Conservation (phyloP, 2,797 vertebrate species). For the Argentina silus region DNA sequence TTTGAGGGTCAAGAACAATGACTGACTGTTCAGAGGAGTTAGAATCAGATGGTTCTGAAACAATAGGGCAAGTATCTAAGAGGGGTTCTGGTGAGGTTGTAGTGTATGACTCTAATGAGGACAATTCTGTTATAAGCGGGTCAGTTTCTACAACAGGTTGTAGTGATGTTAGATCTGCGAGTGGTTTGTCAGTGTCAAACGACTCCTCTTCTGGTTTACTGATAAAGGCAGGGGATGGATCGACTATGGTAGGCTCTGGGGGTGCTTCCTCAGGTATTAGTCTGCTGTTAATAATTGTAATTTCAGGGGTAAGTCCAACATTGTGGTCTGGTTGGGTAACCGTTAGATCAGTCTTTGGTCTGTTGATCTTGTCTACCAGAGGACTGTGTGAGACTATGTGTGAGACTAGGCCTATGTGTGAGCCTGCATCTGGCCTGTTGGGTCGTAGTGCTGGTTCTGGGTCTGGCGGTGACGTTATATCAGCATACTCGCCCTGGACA, state of each 20-base stretch:
- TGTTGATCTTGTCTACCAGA: neutral
- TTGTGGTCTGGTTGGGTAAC: neutral
- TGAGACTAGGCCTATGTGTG: conserved; percentile 1
- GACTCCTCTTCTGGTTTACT: neutral
- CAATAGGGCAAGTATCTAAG: neutral
- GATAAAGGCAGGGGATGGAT: neutral
- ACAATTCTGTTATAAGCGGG: neutral
- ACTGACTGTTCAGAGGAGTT: neutral
- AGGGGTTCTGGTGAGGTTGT: neutral
- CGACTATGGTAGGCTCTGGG: neutral
- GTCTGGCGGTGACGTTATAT: conserved; percentile 36
- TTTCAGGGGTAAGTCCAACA: neutral
- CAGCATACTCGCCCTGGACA: conserved; percentile 47
- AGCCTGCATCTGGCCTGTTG: neutral
- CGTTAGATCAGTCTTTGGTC: conserved; percentile 8
- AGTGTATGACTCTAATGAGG: neutral
- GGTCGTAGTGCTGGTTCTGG: neutral
- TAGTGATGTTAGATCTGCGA: conserved; percentile 1
- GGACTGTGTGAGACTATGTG: conserved; percentile 2
- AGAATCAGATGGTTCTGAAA: neutral
- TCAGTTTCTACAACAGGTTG: neutral
- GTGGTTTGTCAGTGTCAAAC: neutral
- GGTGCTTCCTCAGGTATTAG: neutral
- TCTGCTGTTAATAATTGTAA: neutral
- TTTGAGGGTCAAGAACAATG: too few relatives aligned